Evolutionary conservation across 2,113 vertebrate genomes (phyloP).

Genomic region (Nycticorax nycticorax): DNA sequence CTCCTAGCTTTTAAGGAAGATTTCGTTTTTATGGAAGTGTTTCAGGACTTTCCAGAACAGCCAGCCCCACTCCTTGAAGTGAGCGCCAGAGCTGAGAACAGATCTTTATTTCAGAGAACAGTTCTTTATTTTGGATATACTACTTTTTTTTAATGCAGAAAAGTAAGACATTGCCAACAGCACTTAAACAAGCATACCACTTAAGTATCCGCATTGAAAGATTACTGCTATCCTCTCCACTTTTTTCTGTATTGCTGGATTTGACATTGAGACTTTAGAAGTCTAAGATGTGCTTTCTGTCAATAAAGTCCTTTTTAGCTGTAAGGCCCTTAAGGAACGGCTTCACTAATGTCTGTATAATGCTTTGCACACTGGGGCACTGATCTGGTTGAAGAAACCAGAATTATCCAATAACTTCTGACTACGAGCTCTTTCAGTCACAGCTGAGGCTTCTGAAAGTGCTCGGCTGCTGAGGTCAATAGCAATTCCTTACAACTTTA

Average conservation of each 20-base stretch:
- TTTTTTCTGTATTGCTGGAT: neutral
- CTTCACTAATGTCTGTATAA: neutral
- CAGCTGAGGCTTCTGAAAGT: neutral
- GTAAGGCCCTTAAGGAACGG: neutral
- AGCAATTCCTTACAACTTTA: neutral
- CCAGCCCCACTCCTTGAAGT: neutral
- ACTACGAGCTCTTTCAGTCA: neutral
- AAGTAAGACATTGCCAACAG: neutral
- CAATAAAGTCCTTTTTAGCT: constrained; percentile 16
- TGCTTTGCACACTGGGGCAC: neutral
- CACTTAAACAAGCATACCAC: neutral
- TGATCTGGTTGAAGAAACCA: constrained; percentile 1
- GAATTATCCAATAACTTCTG: constrained; percentile 9
- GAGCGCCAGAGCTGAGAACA: neutral
- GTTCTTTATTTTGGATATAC: neutral
- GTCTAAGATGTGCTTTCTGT: neutral
- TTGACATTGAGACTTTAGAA: constrained; percentile 17
- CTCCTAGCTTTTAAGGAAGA: neutral
- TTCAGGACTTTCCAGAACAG: neutral
- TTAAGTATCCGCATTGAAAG: neutral
- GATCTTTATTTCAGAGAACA: neutral
- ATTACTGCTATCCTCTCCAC: neutral
- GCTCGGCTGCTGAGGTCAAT: neutral
- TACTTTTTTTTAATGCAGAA: neutral
- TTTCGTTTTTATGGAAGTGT: neutral